These are phyloP conservation scores for Drosophila tanythrix DNA, from an alignment of 2,888 invertebrate genomes.

Conservation along the genomic window DNA sequence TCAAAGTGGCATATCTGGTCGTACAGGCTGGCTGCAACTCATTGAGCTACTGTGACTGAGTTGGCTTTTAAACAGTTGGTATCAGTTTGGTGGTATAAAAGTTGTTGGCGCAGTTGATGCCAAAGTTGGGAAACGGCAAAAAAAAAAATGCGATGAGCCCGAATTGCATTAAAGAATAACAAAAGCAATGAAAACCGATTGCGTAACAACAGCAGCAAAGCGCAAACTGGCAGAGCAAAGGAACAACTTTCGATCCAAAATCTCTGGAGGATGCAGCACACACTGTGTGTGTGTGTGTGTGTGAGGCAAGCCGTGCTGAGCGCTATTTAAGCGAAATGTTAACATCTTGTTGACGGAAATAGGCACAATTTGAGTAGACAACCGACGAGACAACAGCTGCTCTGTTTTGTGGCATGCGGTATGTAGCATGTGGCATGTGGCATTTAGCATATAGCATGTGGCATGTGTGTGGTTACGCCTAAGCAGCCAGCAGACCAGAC, in stretches of 20 bases:
- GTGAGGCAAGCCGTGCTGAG: conserved; percentile 45
- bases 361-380: conserved; percentile 74
- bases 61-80: conserved; percentile 1
- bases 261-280: conserved; percentile 33
- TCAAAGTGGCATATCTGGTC: background rate
- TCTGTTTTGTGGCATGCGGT: conserved; percentile 47
- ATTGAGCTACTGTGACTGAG: background rate
- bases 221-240: conserved; percentile 41
- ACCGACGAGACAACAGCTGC: conserved; percentile 50
- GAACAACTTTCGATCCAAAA: conserved; percentile 17
- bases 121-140: conserved; percentile 16
- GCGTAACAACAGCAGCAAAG: conserved; percentile 42
- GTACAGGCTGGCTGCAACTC: background rate
- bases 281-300: conserved; percentile 7
- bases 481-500: conserved; percentile 29
- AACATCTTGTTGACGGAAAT: conserved; percentile 80
- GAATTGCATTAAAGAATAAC: conserved; percentile 70
- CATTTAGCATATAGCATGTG: background rate
- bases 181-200: conserved; percentile 41
- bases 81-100: conserved; percentile 13
- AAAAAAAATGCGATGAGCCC: conserved; percentile 36
- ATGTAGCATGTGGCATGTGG: conserved; percentile 9
- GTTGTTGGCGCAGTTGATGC: conserved; percentile 31
- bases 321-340: conserved; percentile 75
- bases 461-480: conserved; percentile 27